Base-by-base conservation (phyloP, 2,888 invertebrate genomes). In the Tipula unca region DNA sequence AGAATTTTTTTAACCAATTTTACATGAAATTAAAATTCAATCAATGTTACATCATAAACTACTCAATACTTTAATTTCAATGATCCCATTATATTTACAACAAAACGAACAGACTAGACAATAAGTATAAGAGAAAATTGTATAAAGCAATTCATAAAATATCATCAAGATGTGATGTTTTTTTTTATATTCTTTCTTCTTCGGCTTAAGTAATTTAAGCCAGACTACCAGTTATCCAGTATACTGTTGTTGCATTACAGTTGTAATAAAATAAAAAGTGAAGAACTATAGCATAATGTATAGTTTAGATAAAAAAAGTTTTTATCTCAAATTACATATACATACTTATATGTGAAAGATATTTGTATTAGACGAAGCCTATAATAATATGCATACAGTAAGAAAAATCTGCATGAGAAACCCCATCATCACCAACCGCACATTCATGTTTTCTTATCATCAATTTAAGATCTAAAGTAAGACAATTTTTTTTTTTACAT, bases 141-240 rank as follows among this genome's bases (percentile, higher is more conserved):
- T 69, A 13, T 25, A 69, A 69, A 69, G 69, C 69, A 69, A 69
- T 69, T 69, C 69, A 69, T 69, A 25, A 69, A 69, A 69, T 25
- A 69, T 69, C 69, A 69, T 69, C 69, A 69, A 69, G 69, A 69
- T 69, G 69, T 69, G 13, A 69, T 25, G 10, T 69, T 69, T n/a
- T 69, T 10, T 69, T 69, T 25, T 25, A 25, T 69, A 69, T 69
- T 25, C 25, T 25, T 25, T 10, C 10, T 10, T 25, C 69, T 69
- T 69, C n/a, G 25, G 13, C 69, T 25, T 69, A 69, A 69, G 69
- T 69, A 69, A 69, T 69, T 69, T 69, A 69, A 69, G 25, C 25
- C 69, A 69, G 69, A 69, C 69, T 69, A 69, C 69, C 69, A 69
- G 69, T 69, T 69, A 69, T 69, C 69, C 25, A 69, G 69, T 69